Percentiles rank a stretch among this genome's conserved stretches.
Evolutionary conservation across 2,888 invertebrate genomes (phyloP).

Genomic region (Clistopyga incitator): DNA sequence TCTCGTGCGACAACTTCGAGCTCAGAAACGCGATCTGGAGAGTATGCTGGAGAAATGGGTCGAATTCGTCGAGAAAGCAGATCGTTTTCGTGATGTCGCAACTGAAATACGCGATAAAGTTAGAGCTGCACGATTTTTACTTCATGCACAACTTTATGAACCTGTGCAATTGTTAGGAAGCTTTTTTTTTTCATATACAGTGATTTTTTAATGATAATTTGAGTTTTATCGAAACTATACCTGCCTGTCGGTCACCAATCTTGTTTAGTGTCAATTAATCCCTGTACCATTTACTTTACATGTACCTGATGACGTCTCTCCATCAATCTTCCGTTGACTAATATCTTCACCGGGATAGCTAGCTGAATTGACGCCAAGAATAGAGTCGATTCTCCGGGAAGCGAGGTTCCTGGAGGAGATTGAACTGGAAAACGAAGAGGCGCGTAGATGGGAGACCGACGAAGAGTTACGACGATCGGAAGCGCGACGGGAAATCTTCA

Average conservation of each 20-base stretch:
- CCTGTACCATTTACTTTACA: conserved; percentile 3
- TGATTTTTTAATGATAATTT: too few relatives aligned
- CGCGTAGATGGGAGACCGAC: conserved; percentile 31
- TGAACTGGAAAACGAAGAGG: conserved; percentile 58
- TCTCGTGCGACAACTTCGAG: conserved; percentile 68
- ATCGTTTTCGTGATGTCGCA: conserved; percentile 43
- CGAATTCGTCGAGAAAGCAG: conserved; percentile 57
- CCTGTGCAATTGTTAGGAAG: neutral
- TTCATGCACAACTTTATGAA: conserved; percentile 6
- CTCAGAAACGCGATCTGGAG: conserved; percentile 66
- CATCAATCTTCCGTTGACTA: conserved; percentile 29
- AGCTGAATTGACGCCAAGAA: conserved; percentile 53
- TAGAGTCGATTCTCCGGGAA: conserved; percentile 60
- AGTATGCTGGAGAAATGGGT: conserved; percentile 54
- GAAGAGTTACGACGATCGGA: conserved; percentile 53
- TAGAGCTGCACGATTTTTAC: conserved; percentile 28
- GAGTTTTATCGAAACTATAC: neutral
- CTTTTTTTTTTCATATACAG: neutral
- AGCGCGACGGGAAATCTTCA: conserved; percentile 60
- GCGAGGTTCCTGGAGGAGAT: conserved; percentile 57
- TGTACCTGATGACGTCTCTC: neutral
- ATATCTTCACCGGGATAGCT: conserved; percentile 40
- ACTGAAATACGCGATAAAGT: conserved; percentile 63
- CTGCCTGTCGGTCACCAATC: neutral
- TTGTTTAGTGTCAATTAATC: neutral